A percentile compares a stretch with the other conserved stretches of the same genome.
phyloP scores from a whole-genome alignment of 2,113 vertebrate genomes.

The Eonycteris spelaea region DNA sequence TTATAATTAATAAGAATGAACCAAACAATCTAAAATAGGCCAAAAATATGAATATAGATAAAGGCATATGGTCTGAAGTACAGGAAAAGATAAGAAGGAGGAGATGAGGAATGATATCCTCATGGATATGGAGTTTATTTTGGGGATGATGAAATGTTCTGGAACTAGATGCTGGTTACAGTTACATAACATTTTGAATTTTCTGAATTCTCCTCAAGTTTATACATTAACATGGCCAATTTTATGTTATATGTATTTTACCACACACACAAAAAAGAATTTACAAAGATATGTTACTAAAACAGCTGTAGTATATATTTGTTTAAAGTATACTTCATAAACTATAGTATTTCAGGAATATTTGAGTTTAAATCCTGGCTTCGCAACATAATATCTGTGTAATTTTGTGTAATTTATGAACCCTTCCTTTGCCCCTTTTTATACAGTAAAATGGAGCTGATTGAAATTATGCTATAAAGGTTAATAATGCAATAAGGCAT shows the following conservation, averaged over 20 bases:
- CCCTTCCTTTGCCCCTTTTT: not conserved
- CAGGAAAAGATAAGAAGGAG: not conserved
- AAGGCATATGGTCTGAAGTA: not conserved
- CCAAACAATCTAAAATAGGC: not conserved
- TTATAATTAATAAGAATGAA: not conserved
- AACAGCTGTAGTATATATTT: not conserved
- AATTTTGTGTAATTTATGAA: not conserved
- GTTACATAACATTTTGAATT: not conserved
- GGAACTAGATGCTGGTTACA: not conserved
- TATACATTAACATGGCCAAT: not conserved
- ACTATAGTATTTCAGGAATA: not conserved
- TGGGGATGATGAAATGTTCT: not conserved
- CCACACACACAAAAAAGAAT: not conserved
- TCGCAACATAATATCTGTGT: not conserved
- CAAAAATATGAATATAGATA: not conserved
- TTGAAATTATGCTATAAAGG: not conserved
- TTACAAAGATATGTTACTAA: not conserved
- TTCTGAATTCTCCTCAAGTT: not conserved
- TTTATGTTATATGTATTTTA: not conserved
- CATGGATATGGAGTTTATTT: not conserved
- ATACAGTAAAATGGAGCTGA: not conserved
- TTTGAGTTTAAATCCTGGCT: not conserved
- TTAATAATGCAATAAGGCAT: not conserved
- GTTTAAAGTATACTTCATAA: not conserved
- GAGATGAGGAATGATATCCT: not conserved